A percentile compares a stretch with the other conserved stretches of the same genome.
phyloP scores from a whole-genome alignment of 2,888 invertebrate species.

The Ganaspis brasiliensis region DNA sequence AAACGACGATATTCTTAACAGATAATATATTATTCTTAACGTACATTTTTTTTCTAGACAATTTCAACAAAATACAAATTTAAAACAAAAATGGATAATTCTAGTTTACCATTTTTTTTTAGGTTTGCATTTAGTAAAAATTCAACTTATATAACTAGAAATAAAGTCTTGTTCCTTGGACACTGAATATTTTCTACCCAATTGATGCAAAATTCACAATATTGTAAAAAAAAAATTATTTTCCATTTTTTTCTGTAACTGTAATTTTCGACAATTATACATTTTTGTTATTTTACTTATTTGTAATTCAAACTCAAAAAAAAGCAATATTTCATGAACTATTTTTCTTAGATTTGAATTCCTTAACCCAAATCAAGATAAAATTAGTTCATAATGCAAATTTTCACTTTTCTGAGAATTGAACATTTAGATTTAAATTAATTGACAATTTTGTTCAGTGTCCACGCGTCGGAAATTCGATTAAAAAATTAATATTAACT shows the following conservation, averaged over 20 bases:
- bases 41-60: background rate
- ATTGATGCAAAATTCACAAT: too few species aligned
- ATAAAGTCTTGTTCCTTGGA: slow-evolving; percentile 29
- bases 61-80: slow-evolving; percentile 44
- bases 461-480: slow-evolving; percentile 21
- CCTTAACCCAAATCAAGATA: too few species aligned
- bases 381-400: too few species aligned
- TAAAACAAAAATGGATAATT: slow-evolving; percentile 46
- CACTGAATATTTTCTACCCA: slow-evolving; percentile 20
- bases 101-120: slow-evolving; percentile 58
- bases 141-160: slow-evolving; percentile 9
- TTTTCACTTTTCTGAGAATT: too few species aligned
- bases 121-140: slow-evolving; percentile 49
- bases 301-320: too few species aligned
- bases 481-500: slow-evolving; percentile 21
- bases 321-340: too few species aligned
- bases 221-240: background rate
- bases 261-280: too few species aligned
- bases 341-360: too few species aligned
- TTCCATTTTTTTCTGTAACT: background rate
- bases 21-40: slow-evolving; percentile 29
- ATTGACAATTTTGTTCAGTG: slow-evolving; percentile 1
- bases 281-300: too few species aligned
- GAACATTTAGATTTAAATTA: too few species aligned
- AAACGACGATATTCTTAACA: slow-evolving; percentile 18